phyloP scores from a whole-genome alignment of 1,140 invertebrate genomes.

The Asbolus verrucosus region DNA sequence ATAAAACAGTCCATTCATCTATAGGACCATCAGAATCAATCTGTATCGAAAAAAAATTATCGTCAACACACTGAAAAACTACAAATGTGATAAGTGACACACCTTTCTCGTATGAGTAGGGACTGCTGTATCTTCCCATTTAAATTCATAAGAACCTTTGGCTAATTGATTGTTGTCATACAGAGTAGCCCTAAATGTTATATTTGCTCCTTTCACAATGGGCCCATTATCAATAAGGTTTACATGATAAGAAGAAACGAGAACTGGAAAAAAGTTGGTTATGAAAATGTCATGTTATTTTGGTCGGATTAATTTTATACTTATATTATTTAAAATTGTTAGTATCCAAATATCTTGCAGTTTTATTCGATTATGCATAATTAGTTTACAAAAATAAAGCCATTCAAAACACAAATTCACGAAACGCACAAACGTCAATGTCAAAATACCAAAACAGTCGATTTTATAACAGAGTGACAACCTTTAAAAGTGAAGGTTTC shows the following conservation, averaged over 20 bases:
- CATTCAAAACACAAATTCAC: slow-evolving; percentile 12
- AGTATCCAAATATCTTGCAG: slow-evolving; percentile 1
- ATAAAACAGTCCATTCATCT: slow-evolving; percentile 72
- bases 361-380: slow-evolving; percentile 3
- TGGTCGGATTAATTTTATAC: neutral
- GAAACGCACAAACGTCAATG: slow-evolving; percentile 18
- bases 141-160: slow-evolving; percentile 64
- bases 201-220: slow-evolving; percentile 73
- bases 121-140: slow-evolving; percentile 71
- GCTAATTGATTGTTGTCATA: slow-evolving; percentile 63
- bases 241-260: slow-evolving; percentile 46
- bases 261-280: slow-evolving; percentile 23
- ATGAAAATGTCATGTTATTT: no score
- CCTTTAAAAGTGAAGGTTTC: neutral
- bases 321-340: neutral
- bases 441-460: slow-evolving; percentile 14
- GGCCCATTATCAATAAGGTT: slow-evolving; percentile 69
- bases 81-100: no score
- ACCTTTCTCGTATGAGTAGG: slow-evolving; percentile 68
- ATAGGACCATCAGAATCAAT: slow-evolving; percentile 59
- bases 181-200: slow-evolving; percentile 74
- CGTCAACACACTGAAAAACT: slow-evolving; percentile 4
- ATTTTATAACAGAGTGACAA: no score
- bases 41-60: slow-evolving; percentile 60
- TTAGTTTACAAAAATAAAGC: slow-evolving; percentile 1